phyloP scores from a whole-genome alignment of 2,113 vertebrate genomes.

The Entosphenus tridentatus region DNA sequence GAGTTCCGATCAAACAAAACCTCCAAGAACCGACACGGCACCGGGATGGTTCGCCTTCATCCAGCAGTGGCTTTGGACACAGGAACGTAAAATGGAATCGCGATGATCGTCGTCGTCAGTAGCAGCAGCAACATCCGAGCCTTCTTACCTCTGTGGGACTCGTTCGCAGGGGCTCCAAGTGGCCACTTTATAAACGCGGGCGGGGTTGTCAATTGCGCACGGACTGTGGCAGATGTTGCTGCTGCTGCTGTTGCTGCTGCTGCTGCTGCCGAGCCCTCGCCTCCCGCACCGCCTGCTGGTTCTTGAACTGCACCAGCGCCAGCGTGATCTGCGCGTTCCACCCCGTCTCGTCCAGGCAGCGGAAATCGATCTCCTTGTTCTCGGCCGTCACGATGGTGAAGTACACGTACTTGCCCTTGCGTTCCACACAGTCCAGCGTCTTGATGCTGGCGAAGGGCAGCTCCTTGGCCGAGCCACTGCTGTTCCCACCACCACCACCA shows the following conservation, averaged over 20 bases:
- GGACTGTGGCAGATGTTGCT: background rate
- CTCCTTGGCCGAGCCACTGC: conserved; percentile 32
- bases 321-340: conserved; percentile 86
- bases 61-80: too few species aligned
- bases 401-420: conserved; percentile 76
- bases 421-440: conserved; percentile 88
- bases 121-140: too few species aligned
- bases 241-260: background rate
- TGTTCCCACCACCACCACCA: too few species aligned
- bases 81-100: too few species aligned
- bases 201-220: too few species aligned
- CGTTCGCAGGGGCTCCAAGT: too few species aligned
- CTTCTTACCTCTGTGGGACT: too few species aligned
- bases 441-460: conserved; percentile 57
- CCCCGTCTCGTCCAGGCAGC: conserved; percentile 55
- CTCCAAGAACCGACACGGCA: too few species aligned
- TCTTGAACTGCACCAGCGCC: conserved; percentile 86
- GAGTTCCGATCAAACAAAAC: too few species aligned
- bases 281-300: conserved; percentile 61
- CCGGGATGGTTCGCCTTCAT: too few species aligned
- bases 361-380: conserved; percentile 83
- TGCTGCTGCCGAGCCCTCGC: conserved; percentile 50
- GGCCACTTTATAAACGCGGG: too few species aligned
- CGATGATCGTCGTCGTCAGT: too few species aligned
- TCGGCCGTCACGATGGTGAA: conserved; percentile 91